phyloP scores from a whole-genome alignment of 2,888 invertebrate species.

The Caenorhabditis becei region DNA sequence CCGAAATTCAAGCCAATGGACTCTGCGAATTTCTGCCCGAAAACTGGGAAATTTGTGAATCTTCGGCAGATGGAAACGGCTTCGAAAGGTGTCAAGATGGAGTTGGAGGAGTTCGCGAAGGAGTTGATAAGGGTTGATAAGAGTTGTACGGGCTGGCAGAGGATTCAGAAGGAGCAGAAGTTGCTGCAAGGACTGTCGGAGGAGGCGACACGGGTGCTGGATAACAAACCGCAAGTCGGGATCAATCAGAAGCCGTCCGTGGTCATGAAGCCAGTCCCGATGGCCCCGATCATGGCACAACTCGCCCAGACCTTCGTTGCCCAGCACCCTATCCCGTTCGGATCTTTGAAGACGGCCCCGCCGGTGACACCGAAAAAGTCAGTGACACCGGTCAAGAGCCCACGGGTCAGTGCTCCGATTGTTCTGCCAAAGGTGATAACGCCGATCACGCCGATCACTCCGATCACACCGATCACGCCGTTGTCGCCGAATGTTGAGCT shows the following conservation, averaged over 20 bases:
- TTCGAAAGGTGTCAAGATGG: not conserved
- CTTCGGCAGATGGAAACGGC: not conserved
- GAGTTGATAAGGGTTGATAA: not conserved
- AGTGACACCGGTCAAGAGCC: not conserved
- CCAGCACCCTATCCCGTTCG: not conserved
- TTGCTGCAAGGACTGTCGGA: not conserved
- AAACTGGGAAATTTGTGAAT: conserved; percentile 16
- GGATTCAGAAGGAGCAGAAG: conserved; percentile 11
- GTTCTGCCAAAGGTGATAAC: too few relatives aligned
- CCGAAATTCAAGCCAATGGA: not conserved
- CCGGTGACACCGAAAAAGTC: not conserved
- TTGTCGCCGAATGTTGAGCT: not conserved
- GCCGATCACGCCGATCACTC: conserved; percentile 7
- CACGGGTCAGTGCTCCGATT: not conserved
- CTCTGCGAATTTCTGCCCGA: conserved; percentile 5
- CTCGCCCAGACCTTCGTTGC: not conserved
- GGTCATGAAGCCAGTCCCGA: not conserved
- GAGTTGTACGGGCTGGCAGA: not conserved
- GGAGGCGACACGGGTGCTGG: conserved; percentile 14
- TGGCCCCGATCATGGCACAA: not conserved
- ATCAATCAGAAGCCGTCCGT: too few relatives aligned
- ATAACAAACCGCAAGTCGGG: conserved; percentile 22
- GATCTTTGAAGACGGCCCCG: not conserved
- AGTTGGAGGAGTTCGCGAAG: conserved; percentile 7
- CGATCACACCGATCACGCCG: conserved; percentile 4